Conservation (phyloP, 2,888 invertebrate genomes). For the Drosophila subquinaria region DNA sequence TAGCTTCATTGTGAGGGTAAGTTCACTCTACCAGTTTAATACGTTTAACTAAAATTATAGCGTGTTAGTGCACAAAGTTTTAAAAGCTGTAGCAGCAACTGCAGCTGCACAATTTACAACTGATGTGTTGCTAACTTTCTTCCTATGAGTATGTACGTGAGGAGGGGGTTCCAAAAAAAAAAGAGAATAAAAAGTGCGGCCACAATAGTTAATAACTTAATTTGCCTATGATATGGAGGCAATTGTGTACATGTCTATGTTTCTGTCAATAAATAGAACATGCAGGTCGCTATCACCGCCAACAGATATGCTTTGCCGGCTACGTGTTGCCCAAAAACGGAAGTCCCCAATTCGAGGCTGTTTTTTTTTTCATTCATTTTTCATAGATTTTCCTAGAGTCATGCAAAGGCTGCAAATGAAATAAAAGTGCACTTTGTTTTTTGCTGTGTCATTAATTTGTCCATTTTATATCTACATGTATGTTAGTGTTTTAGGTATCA, state of each 20-base stretch:
- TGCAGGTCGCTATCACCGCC: constrained; percentile 31
- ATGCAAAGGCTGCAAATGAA: constrained; percentile 7
- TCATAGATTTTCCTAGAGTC: constrained; percentile 7
- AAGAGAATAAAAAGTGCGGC: constrained; percentile 20
- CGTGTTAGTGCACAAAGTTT: not conserved
- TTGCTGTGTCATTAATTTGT: constrained; percentile 25
- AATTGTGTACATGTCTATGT: constrained; percentile 12
- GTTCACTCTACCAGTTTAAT: constrained; percentile 10
- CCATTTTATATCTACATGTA: constrained; percentile 1
- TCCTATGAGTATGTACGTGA: constrained; percentile 13
- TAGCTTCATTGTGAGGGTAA: constrained; percentile 37
- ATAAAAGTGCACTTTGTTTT: constrained; percentile 42
- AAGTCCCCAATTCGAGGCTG: constrained; percentile 38
- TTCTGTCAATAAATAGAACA: constrained; percentile 11
- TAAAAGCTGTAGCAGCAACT: not conserved
- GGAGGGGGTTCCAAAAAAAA: constrained; percentile 19
- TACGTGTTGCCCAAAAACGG: constrained; percentile 52
- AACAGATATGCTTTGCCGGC: constrained; percentile 33
- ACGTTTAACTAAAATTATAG: not conserved
- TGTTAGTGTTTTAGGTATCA: not conserved
- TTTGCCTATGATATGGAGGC: constrained; percentile 16
- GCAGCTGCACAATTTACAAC: constrained; percentile 27
- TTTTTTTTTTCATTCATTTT: constrained; percentile 7
- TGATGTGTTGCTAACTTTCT: constrained; percentile 25
- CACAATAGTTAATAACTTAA: constrained; percentile 39